Conservation (phyloP, 2,797 vertebrate genomes). For the Prionace glauca region DNA sequence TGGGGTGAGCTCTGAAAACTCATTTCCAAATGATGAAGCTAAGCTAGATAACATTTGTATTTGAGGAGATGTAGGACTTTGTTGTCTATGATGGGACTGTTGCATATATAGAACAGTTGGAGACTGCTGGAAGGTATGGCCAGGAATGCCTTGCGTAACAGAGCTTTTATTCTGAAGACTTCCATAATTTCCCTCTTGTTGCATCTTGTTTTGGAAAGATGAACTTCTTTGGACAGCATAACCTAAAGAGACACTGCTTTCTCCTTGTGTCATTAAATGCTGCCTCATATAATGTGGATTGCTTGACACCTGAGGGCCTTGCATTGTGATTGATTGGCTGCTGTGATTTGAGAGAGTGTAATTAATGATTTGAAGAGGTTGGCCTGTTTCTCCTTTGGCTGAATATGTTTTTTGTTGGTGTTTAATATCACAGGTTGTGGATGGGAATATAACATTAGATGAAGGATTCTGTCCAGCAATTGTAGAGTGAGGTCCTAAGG, state of each 20-base stretch:
- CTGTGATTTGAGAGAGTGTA: slow-evolving; percentile 66
- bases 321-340: slow-evolving; percentile 69
- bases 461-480: slow-evolving; percentile 58
- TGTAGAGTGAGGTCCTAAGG: slow-evolving; percentile 63
- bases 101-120: slow-evolving; percentile 68
- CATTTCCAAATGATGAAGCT: slow-evolving; percentile 64
- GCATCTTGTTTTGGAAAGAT: slow-evolving; percentile 90
- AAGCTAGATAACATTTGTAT: slow-evolving; percentile 73
- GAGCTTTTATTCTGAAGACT: slow-evolving; percentile 73
- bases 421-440: slow-evolving; percentile 51
- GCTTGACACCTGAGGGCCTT: slow-evolving; percentile 63
- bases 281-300: slow-evolving; percentile 68
- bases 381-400: slow-evolving; percentile 44
- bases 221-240: slow-evolving; percentile 84
- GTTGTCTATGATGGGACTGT: slow-evolving; percentile 79
- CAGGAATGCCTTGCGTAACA: slow-evolving; percentile 62
- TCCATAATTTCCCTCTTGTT: slow-evolving; percentile 70
- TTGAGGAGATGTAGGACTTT: slow-evolving; percentile 80
- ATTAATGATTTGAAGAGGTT: slow-evolving; percentile 58
- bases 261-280: slow-evolving; percentile 72
- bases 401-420: slow-evolving; percentile 77
- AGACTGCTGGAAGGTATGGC: slow-evolving; percentile 64
- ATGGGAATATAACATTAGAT: slow-evolving; percentile 58
- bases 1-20: slow-evolving; percentile 79
- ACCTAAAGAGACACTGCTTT: slow-evolving; percentile 51